A percentile compares a stretch with the other conserved stretches of the same genome.
phyloP scores from a whole-genome alignment of 2,797 vertebrate species.

The Pseudochromis fuscus region DNA sequence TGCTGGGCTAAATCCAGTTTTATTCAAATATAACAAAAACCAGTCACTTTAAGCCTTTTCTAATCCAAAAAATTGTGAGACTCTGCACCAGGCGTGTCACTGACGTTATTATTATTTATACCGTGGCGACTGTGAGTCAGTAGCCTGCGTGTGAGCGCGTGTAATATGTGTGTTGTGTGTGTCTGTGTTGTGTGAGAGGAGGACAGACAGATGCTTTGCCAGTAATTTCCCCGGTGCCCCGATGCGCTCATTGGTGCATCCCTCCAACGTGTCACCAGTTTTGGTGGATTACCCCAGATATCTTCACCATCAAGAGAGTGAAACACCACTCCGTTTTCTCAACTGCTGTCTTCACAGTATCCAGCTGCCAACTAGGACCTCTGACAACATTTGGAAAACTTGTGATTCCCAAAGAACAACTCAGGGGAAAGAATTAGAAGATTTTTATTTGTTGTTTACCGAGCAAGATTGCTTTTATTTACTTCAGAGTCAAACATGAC shows the following conservation, averaged over 20 bases:
- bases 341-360: conserved; percentile 48
- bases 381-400: conserved; percentile 24
- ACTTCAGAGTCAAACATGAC: conserved; percentile 34
- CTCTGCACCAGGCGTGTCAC: not conserved
- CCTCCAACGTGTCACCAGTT: conserved; percentile 85
- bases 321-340: conserved; percentile 67
- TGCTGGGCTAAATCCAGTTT: not conserved
- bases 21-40: not conserved
- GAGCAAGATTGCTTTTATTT: conserved; percentile 30
- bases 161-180: conserved; percentile 30
- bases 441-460: conserved; percentile 19
- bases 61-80: not conserved
- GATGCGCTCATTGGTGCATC: conserved; percentile 86
- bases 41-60: not conserved
- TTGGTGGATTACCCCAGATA: conserved; percentile 88
- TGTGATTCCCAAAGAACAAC: conserved; percentile 32
- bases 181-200: conserved; percentile 31
- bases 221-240: conserved; percentile 70
- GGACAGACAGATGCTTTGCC: conserved; percentile 56
- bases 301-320: conserved; percentile 71
- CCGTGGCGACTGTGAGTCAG: conserved; percentile 7
- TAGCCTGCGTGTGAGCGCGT: conserved; percentile 26
- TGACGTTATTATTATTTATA: not conserved
- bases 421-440: conserved; percentile 19
- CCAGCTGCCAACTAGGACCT: conserved; percentile 56